Base-by-base conservation (phyloP, 2,888 invertebrate genomes). In the Lepidocyrtinus sp. region DNA sequence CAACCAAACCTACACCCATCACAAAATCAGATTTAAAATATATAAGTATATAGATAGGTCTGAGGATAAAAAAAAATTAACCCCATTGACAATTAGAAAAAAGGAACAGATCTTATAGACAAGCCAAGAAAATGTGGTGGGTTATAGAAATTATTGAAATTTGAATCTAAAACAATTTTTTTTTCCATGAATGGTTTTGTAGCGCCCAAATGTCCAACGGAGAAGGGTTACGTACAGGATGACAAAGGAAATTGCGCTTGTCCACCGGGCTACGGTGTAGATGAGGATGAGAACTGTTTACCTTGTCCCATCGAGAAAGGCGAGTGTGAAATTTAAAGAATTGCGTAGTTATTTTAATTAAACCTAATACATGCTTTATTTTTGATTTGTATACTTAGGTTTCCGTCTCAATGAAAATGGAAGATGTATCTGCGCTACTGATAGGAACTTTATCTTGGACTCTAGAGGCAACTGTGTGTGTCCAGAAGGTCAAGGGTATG, bases 391-490 rank as follows among this genome's bases (percentile, higher is more conserved):
- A 63, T 36, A 63, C 22, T 1, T 15, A 84, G 96, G 96, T 1
- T 93, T 93, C 87, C 92, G 93, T 81, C 90, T 95, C 24, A 94
- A 95, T 87, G 92, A 93, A 72, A 91, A 92, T 55, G 95, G 95
- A 0, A 93, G 93, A 62, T 96, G 96, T 87, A 93, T 94, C 0
- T 96, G 96, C 87, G 95, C 94, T 72, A 89, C 94, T 3, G 93
- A 93, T 84, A 92, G 93, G 77, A 96, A 96, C 26, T 92, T 93
- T 89, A 92, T 93, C 17, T 92, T 94, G 26, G 94, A 94, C 82
- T 94, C 94, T 79, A 91, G 93, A 55, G 93, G 93, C 27, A 92
- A 92, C 86, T 96, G 96, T 88, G 92, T 93, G 0, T 94, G 94
- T 84, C 93, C 94, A 0, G 91, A 91, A 1, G 91, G 92, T 85